A percentile compares a stretch with the other conserved stretches of the same genome.
These are phyloP conservation scores for Mola mola DNA, from an alignment of 2,113 vertebrate genomes.

Conservation along the genomic window DNA sequence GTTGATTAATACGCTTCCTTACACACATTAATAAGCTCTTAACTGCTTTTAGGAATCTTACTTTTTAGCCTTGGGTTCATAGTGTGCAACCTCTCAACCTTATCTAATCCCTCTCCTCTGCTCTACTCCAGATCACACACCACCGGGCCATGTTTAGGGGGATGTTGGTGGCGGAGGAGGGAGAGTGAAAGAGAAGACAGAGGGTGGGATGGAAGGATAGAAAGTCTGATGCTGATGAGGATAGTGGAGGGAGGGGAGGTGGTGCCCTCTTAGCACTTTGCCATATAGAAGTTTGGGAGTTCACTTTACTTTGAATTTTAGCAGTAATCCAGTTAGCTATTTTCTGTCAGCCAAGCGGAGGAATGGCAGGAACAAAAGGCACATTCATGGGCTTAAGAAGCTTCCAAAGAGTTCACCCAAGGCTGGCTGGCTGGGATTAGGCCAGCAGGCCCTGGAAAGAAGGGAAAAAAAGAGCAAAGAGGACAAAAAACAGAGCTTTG, in stretches of 20 bases:
- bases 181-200: constrained; percentile 49
- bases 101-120: constrained; percentile 79
- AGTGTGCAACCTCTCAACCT: constrained; percentile 83
- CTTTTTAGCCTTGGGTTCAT: constrained; percentile 81
- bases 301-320: constrained; percentile 88
- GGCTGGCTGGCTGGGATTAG: constrained; percentile 84
- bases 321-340: constrained; percentile 88
- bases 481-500: constrained; percentile 70
- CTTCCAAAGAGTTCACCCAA: constrained; percentile 86
- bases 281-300: constrained; percentile 85
- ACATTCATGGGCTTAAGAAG: constrained; percentile 87
- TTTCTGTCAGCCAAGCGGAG: constrained; percentile 87
- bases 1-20: constrained; percentile 83
- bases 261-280: constrained; percentile 75
- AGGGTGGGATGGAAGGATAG: constrained; percentile 69
- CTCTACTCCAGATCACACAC: constrained; percentile 73
- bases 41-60: constrained; percentile 82
- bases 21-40: constrained; percentile 84
- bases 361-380: constrained; percentile 85
- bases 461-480: constrained; percentile 78
- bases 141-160: constrained; percentile 71
- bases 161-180: constrained; percentile 58
- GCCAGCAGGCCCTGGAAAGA: constrained; percentile 80
- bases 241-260: constrained; percentile 45
- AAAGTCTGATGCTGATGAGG: constrained; percentile 71